phyloP scores from a whole-genome alignment of 2,888 invertebrate species.

The Terebella lapidaria region DNA sequence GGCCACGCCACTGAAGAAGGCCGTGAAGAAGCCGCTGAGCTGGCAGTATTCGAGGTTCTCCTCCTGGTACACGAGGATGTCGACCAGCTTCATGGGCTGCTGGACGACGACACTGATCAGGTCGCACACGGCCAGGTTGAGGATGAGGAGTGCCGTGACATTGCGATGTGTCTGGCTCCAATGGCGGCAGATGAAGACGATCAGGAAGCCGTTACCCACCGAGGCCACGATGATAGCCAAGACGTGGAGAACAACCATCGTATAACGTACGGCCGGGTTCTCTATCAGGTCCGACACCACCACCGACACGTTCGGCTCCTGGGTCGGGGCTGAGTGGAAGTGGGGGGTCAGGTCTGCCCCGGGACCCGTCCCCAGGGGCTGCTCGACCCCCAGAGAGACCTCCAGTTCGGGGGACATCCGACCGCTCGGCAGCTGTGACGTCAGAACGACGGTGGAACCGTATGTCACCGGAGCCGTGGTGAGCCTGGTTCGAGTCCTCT shows the following conservation, averaged over 20 bases:
- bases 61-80: constrained; percentile 11
- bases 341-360: too few relatives aligned
- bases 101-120: constrained; percentile 13
- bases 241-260: constrained; percentile 14
- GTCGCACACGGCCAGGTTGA: constrained; percentile 24
- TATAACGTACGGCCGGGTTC: constrained; percentile 15
- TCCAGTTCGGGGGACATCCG: too few relatives aligned
- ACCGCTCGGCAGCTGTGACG: too few relatives aligned
- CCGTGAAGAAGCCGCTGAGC: constrained; percentile 14
- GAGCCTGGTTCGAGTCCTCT: too few relatives aligned
- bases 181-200: constrained; percentile 14
- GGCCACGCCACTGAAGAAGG: constrained; percentile 16
- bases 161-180: constrained; percentile 4
- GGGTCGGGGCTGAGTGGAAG: too few relatives aligned
- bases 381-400: too few relatives aligned
- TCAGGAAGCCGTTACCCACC: constrained; percentile 17
- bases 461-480: too few relatives aligned
- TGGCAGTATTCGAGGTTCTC: constrained; percentile 12
- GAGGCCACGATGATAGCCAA: constrained; percentile 12
- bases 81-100: constrained; percentile 16
- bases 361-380: too few relatives aligned
- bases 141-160: constrained; percentile 19
- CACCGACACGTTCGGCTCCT: too few relatives aligned
- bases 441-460: too few relatives aligned
- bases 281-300: constrained; percentile 16